Percentiles rank a stretch among this genome's conserved stretches.
Evolutionary conservation across 2,797 vertebrate species (phyloP).

Genomic region (Danio tinwini): DNA sequence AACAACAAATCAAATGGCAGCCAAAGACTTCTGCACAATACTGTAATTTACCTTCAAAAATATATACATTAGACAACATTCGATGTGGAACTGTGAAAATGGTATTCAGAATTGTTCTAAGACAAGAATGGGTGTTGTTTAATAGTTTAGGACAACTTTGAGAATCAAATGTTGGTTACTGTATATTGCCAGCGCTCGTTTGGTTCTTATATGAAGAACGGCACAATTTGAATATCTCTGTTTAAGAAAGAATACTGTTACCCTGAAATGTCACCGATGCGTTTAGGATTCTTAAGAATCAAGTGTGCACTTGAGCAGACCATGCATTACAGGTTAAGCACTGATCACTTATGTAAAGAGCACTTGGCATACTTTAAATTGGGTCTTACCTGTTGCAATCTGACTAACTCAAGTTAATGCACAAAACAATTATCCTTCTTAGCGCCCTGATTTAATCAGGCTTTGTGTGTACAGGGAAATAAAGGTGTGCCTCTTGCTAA

Average conservation of each 20-base stretch:
- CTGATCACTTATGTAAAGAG: conserved; percentile 39
- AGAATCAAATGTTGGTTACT: too few relatives aligned
- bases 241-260: not conserved
- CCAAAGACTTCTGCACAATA: too few relatives aligned
- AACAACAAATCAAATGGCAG: too few relatives aligned
- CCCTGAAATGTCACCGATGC: not conserved
- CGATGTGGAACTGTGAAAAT: too few relatives aligned
- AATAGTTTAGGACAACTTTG: too few relatives aligned
- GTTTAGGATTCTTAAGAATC: conserved; percentile 24
- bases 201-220: not conserved
- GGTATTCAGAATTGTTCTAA: too few relatives aligned
- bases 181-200: too few relatives aligned
- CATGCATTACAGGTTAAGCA: conserved; percentile 9
- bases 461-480: conserved; percentile 49
- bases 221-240: not conserved
- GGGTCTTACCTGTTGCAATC: conserved; percentile 55
- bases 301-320: conserved; percentile 24
- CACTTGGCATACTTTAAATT: conserved; percentile 42
- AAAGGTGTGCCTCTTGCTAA: conserved; percentile 49
- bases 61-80: too few relatives aligned
- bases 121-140: too few relatives aligned
- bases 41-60: too few relatives aligned
- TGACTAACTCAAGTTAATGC: conserved; percentile 49
- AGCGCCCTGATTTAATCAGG: conserved; percentile 57
- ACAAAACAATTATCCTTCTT: conserved; percentile 56